These are phyloP conservation scores for Botia kubotai DNA, from an alignment of 2,797 vertebrate species.

Conservation along the genomic window DNA sequence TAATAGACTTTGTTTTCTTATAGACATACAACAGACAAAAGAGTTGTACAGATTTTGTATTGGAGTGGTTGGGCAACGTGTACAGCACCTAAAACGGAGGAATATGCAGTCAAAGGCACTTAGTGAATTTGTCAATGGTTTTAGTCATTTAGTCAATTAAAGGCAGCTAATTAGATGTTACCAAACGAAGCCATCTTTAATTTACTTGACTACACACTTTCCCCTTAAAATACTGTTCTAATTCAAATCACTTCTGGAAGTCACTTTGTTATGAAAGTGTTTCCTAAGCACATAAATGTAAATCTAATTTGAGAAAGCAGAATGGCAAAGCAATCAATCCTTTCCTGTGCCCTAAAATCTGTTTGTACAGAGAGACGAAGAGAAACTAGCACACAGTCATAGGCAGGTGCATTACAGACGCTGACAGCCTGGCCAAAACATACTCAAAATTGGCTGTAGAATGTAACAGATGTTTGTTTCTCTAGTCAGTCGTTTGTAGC, in stretches of 20 bases:
- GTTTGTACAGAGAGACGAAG: not conserved
- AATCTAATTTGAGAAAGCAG: constrained; percentile 1
- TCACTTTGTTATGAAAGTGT: constrained; percentile 2
- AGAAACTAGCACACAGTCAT: not conserved
- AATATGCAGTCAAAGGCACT: not conserved
- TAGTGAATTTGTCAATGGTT: constrained; percentile 1
- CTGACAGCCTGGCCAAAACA: constrained; percentile 18
- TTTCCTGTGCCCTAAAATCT: constrained; percentile 1
- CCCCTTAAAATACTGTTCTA: not conserved
- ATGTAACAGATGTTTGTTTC: constrained; percentile 12
- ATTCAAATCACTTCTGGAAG: constrained; percentile 4
- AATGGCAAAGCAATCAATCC: constrained; percentile 20
- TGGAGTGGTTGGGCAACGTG: not conserved
- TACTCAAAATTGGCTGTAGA: constrained; percentile 5
- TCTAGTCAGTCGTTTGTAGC: constrained; percentile 10
- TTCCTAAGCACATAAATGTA: constrained; percentile 7
- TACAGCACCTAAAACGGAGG: not conserved
- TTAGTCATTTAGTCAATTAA: not conserved
- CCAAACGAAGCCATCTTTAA: not conserved
- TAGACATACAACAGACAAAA: too few relatives aligned
- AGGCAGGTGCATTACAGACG: constrained; percentile 8
- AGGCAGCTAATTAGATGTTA: not conserved
- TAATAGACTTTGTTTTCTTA: not conserved
- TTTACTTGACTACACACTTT: not conserved
- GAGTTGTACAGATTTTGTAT: too few relatives aligned